Evolutionary conservation across 2,888 invertebrate species (phyloP).

Genomic region (Unio delphinus): DNA sequence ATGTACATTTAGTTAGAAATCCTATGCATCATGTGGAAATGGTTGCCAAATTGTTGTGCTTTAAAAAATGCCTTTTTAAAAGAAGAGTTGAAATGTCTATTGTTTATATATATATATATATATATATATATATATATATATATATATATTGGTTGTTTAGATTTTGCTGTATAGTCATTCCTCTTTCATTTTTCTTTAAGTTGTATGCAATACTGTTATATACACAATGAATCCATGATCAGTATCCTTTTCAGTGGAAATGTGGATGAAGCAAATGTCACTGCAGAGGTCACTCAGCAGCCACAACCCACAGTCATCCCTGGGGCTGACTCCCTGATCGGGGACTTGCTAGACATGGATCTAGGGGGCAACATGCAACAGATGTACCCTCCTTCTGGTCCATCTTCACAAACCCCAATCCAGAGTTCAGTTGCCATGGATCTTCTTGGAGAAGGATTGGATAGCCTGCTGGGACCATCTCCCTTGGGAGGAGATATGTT

Average conservation of each 20-base stretch:
- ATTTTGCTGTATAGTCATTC: too few species aligned
- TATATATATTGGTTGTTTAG: too few species aligned
- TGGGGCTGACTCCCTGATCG: constrained; percentile 92
- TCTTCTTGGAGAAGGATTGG: constrained; percentile 87
- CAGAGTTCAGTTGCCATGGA: constrained; percentile 79
- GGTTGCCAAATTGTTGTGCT: too few species aligned
- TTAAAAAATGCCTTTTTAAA: too few species aligned
- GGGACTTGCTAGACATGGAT: constrained; percentile 97
- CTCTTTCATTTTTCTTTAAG: too few species aligned
- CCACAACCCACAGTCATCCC: constrained; percentile 77
- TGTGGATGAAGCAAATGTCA: constrained; percentile 22
- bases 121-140: too few species aligned
- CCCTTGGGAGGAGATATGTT: constrained; percentile 55
- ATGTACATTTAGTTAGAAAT: too few species aligned
- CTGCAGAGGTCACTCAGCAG: constrained; percentile 41
- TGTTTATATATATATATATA: too few species aligned
- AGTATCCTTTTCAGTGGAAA: constrained; percentile 27
- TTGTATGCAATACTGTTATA: too few species aligned
- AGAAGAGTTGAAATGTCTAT: too few species aligned
- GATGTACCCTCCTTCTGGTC: constrained; percentile 65
- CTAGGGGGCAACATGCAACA: constrained; percentile 77
- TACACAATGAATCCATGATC: too few species aligned
- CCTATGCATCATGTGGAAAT: too few species aligned
- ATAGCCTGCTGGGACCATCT: constrained; percentile 78
- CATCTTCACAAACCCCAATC: constrained; percentile 54